A percentile compares a stretch with the other conserved stretches of the same genome.
phyloP scores from a whole-genome alignment of 2,113 vertebrate genomes.

The Hippocampus mohnikei region DNA sequence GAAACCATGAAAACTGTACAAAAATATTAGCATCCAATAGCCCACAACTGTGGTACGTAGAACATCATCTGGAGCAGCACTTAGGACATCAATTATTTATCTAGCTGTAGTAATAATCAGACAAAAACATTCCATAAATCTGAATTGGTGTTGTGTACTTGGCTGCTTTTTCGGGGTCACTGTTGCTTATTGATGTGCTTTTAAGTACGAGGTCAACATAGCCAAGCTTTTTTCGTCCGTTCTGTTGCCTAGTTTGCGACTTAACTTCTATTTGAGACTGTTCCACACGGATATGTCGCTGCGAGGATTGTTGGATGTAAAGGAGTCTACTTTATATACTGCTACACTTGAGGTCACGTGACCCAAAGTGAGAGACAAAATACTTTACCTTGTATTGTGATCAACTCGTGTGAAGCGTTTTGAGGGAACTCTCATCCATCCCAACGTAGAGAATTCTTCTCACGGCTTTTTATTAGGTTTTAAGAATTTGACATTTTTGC shows the following conservation, averaged over 20 bases:
- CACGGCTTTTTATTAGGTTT: neutral
- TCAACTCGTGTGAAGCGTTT: neutral
- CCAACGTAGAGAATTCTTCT: no score
- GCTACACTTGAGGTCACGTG: neutral
- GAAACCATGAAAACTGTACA: no score
- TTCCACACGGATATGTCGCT: neutral
- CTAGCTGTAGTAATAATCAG: no score
- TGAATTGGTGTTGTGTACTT: constrained; percentile 32
- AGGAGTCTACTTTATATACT: neutral
- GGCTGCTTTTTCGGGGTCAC: constrained; percentile 25
- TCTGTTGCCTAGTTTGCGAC: neutral
- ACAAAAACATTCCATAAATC: no score
- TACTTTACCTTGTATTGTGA: neutral
- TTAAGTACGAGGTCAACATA: constrained; percentile 3
- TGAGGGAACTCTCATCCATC: neutral
- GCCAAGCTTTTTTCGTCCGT: neutral
- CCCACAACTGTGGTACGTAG: no score
- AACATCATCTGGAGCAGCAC: no score
- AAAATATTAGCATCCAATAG: no score
- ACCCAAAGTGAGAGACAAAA: neutral
- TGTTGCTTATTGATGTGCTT: constrained; percentile 26
- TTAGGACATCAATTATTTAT: no score
- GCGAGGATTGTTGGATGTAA: neutral
- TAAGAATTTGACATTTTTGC: neutral
- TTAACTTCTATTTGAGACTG: neutral